Percentiles rank a stretch among this genome's conserved stretches.
Evolutionary conservation across 2,888 invertebrate genomes (phyloP).

Genomic region (Dinocampus coccinellae): DNA sequence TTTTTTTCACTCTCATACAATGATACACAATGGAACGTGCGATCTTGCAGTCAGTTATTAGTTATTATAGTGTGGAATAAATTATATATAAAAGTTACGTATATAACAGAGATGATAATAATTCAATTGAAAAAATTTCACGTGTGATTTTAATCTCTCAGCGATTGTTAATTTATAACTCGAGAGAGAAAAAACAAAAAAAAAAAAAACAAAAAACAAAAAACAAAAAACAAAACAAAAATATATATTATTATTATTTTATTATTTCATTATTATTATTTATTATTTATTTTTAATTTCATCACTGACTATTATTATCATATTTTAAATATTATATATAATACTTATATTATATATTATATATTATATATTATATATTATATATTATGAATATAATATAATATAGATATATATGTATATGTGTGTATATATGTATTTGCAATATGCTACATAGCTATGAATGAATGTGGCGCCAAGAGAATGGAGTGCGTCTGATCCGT

Average conservation of each 20-base stretch:
- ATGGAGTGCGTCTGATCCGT: constrained; percentile 67
- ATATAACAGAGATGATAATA: background rate
- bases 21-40: background rate
- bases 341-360: too few species aligned
- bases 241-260: background rate
- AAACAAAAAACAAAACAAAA: background rate
- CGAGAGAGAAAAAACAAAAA: background rate
- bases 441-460: constrained; percentile 53
- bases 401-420: constrained; percentile 28
- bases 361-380: too few species aligned
- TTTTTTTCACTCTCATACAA: background rate
- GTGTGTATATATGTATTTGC: constrained; percentile 29
- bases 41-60: background rate
- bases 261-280: too few species aligned
- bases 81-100: background rate
- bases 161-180: background rate
- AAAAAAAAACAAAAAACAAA: background rate
- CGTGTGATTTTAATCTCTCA: background rate
- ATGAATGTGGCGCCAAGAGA: constrained; percentile 70
- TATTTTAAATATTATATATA: too few species aligned
- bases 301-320: too few species aligned
- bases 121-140: background rate
- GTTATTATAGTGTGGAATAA: constrained; percentile 3
- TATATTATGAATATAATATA: too few species aligned
- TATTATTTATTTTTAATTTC: too few species aligned